Conservation (phyloP, 2,797 vertebrate species). For the Leptodactylus fallax region DNA sequence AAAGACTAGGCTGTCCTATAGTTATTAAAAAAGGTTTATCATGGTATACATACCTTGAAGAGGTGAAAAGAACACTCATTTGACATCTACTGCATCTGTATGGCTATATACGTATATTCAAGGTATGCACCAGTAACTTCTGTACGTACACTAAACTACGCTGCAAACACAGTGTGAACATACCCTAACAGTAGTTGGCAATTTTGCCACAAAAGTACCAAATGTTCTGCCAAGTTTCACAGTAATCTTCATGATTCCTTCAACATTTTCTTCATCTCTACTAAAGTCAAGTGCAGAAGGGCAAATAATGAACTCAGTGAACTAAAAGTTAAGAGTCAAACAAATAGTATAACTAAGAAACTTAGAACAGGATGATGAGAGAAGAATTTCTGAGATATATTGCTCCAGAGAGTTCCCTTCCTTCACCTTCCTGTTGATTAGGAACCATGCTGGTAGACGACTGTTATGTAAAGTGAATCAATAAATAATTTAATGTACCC, state of each 20-base stretch:
- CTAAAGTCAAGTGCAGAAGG: conserved; percentile 18
- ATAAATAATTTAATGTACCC: conserved; percentile 64
- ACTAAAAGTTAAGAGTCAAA: conserved; percentile 47
- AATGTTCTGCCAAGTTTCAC: neutral
- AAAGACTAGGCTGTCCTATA: too few species aligned
- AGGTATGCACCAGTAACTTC: too few species aligned
- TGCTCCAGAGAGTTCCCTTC: conserved; percentile 55
- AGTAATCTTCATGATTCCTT: neutral
- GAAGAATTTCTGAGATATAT: conserved; percentile 58
- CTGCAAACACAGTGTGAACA: neutral
- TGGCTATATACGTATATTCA: too few species aligned
- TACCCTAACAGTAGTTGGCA: neutral
- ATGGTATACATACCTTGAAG: too few species aligned
- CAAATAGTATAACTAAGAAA: conserved; percentile 43
- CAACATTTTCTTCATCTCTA: neutral
- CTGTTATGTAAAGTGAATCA: conserved; percentile 61
- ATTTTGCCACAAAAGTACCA: neutral
- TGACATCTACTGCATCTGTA: too few species aligned
- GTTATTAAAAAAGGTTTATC: too few species aligned
- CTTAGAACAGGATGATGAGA: conserved; percentile 45
- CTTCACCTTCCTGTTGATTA: conserved; percentile 63
- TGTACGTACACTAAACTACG: too few species aligned
- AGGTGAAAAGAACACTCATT: too few species aligned
- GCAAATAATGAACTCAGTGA: conserved; percentile 8
- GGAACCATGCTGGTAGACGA: conserved; percentile 52